phyloP scores from a whole-genome alignment of 2,113 vertebrate species.

The Leptocoma aspasia region DNA sequence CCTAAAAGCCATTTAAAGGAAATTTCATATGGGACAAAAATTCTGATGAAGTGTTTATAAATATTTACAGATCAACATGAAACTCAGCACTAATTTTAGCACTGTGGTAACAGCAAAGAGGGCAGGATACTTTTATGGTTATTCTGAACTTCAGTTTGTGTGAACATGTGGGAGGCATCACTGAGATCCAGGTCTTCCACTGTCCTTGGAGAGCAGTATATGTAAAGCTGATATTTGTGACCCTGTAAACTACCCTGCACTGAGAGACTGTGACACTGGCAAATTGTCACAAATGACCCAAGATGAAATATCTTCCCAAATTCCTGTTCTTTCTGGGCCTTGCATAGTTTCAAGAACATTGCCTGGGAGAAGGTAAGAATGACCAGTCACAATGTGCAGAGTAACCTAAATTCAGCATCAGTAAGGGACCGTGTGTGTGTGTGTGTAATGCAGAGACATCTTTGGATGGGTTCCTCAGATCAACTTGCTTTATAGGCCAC shows the following conservation, averaged over 20 bases:
- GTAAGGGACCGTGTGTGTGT: background rate
- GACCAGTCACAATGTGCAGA: background rate
- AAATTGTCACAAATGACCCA: background rate
- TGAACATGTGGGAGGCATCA: background rate
- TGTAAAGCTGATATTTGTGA: background rate
- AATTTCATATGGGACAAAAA: constrained; percentile 76
- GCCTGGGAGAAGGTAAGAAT: background rate
- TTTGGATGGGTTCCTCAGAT: background rate
- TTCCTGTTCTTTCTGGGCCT: background rate
- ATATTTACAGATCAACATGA: background rate
- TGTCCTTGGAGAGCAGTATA: background rate
- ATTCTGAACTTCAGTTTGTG: background rate
- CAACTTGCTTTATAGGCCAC: background rate
- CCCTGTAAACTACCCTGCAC: background rate
- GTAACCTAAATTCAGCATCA: background rate
- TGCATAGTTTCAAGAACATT: background rate
- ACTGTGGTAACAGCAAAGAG: background rate
- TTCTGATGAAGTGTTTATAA: constrained; percentile 71
- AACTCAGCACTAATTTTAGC: background rate
- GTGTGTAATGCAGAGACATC: background rate
- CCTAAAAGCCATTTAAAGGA: constrained; percentile 75
- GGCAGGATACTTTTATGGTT: background rate
- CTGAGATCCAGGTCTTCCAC: background rate
- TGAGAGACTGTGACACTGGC: background rate
- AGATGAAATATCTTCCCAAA: background rate